A percentile compares a stretch with the other conserved stretches of the same genome.
Conservation (phyloP, 2,797 vertebrate species). For the Muraenolepis orangiensis region DNA sequence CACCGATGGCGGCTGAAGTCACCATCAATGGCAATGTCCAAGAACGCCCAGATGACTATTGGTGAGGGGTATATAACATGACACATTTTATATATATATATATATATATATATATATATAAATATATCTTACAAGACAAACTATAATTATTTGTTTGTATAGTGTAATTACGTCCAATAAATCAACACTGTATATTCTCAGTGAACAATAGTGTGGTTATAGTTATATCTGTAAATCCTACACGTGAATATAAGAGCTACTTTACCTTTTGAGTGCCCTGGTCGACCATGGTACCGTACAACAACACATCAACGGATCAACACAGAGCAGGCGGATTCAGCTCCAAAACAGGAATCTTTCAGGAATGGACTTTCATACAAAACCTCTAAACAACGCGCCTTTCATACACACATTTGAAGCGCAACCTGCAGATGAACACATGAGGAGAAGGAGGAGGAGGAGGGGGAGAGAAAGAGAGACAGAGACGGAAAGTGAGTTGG, state of each 20-base stretch:
- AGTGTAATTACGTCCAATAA: not conserved
- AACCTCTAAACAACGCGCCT: not conserved
- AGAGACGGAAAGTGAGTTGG: not conserved
- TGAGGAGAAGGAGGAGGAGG: not conserved
- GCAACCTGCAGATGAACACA: not conserved
- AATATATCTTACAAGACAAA: too few relatives aligned
- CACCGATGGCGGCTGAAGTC: constrained; percentile 83
- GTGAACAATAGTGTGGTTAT: not conserved
- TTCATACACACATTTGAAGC: not conserved
- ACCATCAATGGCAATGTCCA: constrained; percentile 79
- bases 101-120: not conserved
- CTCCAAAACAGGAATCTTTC: not conserved
- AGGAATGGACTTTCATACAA: not conserved
- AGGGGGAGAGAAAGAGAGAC: not conserved
- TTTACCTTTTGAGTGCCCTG: not conserved
- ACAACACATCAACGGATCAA: not conserved
- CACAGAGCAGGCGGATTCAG: not conserved
- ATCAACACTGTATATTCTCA: not conserved
- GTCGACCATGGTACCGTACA: not conserved
- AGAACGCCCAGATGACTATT: constrained; percentile 70
- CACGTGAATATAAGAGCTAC: not conserved
- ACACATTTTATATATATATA: not conserved
- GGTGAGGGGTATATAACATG: not conserved
- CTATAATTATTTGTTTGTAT: not conserved
- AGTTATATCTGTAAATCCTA: not conserved